A percentile compares a stretch with the other conserved stretches of the same genome.
Conservation (phyloP, 2,888 invertebrate genomes). For the Coremacera marginata region DNA sequence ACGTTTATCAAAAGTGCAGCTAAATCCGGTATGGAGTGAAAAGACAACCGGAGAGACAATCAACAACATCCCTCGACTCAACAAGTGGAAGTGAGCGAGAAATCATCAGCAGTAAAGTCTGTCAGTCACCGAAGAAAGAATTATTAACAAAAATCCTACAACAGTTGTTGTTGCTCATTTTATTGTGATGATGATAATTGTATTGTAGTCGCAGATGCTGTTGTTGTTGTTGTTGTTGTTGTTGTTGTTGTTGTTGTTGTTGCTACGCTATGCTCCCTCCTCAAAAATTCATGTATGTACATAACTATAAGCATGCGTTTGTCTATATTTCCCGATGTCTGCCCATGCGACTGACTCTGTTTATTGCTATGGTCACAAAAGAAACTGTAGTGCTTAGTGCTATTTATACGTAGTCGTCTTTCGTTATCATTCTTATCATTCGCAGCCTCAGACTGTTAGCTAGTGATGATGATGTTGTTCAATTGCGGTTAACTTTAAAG, state of each 20-base stretch:
- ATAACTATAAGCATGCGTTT: not conserved
- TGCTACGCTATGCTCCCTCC: not conserved
- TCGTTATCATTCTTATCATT: slow-evolving; percentile 38
- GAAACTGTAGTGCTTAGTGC: slow-evolving; percentile 36
- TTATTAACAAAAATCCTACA: slow-evolving; percentile 7
- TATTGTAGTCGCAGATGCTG: not conserved
- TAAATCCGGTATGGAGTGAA: slow-evolving; percentile 23
- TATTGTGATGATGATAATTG: not conserved
- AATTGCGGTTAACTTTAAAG: too few relatives aligned
- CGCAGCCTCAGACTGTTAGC: not conserved
- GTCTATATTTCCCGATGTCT: not conserved
- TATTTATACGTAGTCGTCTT: slow-evolving; percentile 4
- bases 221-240: not conserved
- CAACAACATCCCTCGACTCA: slow-evolving; percentile 34
- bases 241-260: too few relatives aligned
- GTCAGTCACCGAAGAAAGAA: not conserved
- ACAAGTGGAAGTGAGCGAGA: slow-evolving; percentile 22
- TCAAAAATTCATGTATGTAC: not conserved
- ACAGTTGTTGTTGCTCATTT: not conserved
- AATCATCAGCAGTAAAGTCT: not conserved
- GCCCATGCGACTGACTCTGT: not conserved
- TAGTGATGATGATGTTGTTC: slow-evolving; percentile 11
- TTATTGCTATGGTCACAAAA: not conserved
- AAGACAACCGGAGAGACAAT: slow-evolving; percentile 52
- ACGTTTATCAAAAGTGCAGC: slow-evolving; percentile 29